Conservation (phyloP, 2,797 vertebrate genomes). For the Champsocephalus esox region DNA sequence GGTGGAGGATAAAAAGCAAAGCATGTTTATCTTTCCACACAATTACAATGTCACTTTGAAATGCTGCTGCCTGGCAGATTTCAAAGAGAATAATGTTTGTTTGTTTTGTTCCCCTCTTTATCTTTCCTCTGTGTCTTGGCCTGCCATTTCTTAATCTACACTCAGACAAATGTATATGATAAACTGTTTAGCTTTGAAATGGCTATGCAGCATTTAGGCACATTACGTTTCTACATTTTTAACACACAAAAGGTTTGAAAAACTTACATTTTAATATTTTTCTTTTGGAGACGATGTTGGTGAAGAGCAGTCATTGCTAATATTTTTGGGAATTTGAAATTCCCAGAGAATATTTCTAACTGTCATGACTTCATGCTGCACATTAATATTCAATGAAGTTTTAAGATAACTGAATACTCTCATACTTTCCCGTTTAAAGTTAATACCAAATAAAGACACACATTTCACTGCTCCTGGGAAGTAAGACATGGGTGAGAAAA, state of each 20-base stretch:
- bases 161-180: slow-evolving; percentile 36
- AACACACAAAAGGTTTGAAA: slow-evolving; percentile 3
- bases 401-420: slow-evolving; percentile 6
- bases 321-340: slow-evolving; percentile 5
- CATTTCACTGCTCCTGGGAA: slow-evolving; percentile 38
- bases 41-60: slow-evolving; percentile 75
- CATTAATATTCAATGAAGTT: slow-evolving; percentile 9
- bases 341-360: background rate
- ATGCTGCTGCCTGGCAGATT: slow-evolving; percentile 56
- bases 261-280: slow-evolving; percentile 1
- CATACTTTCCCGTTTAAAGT: background rate
- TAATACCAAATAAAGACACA: slow-evolving; percentile 16
- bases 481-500: slow-evolving; percentile 41
- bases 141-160: slow-evolving; percentile 52
- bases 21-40: slow-evolving; percentile 74
- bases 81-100: slow-evolving; percentile 72
- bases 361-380: background rate
- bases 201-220: slow-evolving; percentile 28
- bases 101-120: slow-evolving; percentile 52
- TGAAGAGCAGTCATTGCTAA: background rate
- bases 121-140: slow-evolving; percentile 51
- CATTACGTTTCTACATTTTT: background rate
- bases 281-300: background rate
- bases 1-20: slow-evolving; percentile 31
- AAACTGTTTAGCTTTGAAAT: slow-evolving; percentile 45